Evolutionary conservation across 2,797 vertebrate species (phyloP).

Genomic region (Danio choprae): DNA sequence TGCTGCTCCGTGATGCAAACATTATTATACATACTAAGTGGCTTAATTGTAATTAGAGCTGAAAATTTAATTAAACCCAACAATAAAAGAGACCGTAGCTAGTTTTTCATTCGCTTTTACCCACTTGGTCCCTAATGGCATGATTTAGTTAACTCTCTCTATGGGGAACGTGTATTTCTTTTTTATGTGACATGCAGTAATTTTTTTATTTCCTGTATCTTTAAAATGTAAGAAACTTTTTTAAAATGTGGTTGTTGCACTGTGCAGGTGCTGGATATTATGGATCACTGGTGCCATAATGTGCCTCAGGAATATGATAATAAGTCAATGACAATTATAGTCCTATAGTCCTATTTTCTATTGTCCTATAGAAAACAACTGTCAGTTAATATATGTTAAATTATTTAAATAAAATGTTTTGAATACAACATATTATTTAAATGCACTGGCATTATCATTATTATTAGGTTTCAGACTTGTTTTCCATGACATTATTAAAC

Average conservation of each 20-base stretch:
- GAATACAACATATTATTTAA: too few relatives aligned
- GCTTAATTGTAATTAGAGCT: conserved; percentile 73
- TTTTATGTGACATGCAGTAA: conserved; percentile 5
- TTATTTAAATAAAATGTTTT: too few relatives aligned
- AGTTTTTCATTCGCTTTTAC: conserved; percentile 54
- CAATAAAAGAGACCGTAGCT: conserved; percentile 64
- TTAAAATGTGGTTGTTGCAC: not conserved
- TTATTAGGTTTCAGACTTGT: too few relatives aligned
- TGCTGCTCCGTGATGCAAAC: conserved; percentile 75
- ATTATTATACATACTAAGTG: conserved; percentile 71
- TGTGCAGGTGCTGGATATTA: conserved; percentile 4
- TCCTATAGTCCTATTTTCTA: too few relatives aligned
- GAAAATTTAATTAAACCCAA: conserved; percentile 72
- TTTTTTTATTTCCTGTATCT: conserved; percentile 19
- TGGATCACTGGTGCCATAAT: not conserved
- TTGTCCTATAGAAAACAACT: not conserved
- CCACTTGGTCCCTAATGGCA: conserved; percentile 51
- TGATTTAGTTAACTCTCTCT: conserved; percentile 60
- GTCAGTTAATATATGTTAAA: too few relatives aligned
- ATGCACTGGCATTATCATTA: too few relatives aligned
- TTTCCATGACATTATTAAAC: too few relatives aligned
- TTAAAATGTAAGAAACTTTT: conserved; percentile 28
- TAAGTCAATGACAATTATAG: not conserved
- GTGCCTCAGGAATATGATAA: not conserved
- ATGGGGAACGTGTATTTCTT: conserved; percentile 31